Base-by-base conservation (phyloP, 1,140 invertebrate species). In the Subanguina moxae region DNA sequence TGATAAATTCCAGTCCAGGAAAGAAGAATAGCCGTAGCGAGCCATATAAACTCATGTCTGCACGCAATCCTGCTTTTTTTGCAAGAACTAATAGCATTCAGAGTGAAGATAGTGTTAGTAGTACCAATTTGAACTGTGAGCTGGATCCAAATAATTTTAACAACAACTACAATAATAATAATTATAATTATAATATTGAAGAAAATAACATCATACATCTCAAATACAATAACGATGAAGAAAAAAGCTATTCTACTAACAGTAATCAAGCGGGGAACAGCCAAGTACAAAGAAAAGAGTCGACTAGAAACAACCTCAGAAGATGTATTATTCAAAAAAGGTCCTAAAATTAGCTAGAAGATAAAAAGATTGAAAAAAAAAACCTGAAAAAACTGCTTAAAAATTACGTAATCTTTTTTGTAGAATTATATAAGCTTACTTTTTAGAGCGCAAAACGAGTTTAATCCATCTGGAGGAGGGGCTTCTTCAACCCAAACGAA, bases 401-500 rank as follows among this genome's bases (percentile, higher is more conserved):
- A 38, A 38, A 38, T 38, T 38, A 11, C 3, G 32, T n/a, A n/a
- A n/a, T n/a, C n/a, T n/a, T n/a, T 38, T 38, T 52, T 52, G 1
- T 21, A 52, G 3, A 19, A 52, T 52, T 52, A 52, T 7, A 52
- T 21, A 7, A 15, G n/a, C 3, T 58, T 21, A 11, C 9, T 11
- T 61, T 61, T 61, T 28, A 61, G 58, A 17, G 58, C 58, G 3
- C 58, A 61, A 28, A 45, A 30, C 27, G 58, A 61, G 58, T 61
- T 23, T 15, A 21, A 21, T 8, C 48, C 48, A 5, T 21, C n/a
- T 25, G 58, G n/a, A 5, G 58, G 28, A 19, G 58, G 58, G 1
- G 19, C 3, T 15, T 45, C 58, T 32, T 45, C 38, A n/a, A 15
- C 58, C 7, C 58, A 61, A 23, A 1, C 58, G 28, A 17, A 5